These are phyloP conservation scores for Halichoeres trimaculatus DNA, from an alignment of 2,113 vertebrate species.

Conservation along the genomic window DNA sequence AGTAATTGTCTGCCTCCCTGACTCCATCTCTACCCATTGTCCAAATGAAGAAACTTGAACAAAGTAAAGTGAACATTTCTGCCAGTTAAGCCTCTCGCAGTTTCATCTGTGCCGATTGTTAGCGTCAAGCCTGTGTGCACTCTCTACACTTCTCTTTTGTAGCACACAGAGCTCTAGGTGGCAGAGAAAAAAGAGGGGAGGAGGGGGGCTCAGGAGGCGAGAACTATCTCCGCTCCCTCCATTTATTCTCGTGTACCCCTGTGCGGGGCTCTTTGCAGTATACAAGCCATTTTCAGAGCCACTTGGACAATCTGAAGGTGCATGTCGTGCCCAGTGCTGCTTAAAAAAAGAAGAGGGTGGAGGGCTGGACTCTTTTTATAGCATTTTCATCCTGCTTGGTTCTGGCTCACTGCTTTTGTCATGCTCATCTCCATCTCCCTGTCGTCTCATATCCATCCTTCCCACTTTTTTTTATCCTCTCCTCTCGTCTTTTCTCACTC, in stretches of 20 bases:
- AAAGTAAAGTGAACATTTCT: conserved; percentile 69
- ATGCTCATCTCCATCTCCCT: conserved; percentile 53
- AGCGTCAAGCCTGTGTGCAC: conserved; percentile 23
- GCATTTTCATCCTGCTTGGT: conserved; percentile 57
- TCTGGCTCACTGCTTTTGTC: conserved; percentile 66
- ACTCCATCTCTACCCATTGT: conserved; percentile 58
- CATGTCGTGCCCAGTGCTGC: conserved; percentile 32
- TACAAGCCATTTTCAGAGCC: conserved; percentile 20
- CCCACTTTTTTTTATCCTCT: neutral
- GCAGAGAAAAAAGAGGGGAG: neutral
- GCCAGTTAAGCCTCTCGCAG: conserved; percentile 33
- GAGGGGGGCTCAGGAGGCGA: conserved; percentile 24
- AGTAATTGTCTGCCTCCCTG: conserved; percentile 74
- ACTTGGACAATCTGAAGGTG: conserved; percentile 41
- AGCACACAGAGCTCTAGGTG: conserved; percentile 47
- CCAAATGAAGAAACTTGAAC: conserved; percentile 61
- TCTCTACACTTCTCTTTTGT: conserved; percentile 29
- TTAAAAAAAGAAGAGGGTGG: conserved; percentile 2
- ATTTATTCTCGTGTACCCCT: conserved; percentile 47
- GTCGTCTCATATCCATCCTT: conserved; percentile 38
- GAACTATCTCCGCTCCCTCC: conserved; percentile 35
- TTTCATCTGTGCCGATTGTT: conserved; percentile 42
- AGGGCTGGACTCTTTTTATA: conserved; percentile 47
- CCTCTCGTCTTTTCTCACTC: neutral
- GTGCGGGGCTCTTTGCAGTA: conserved; percentile 38